These are phyloP conservation scores for Sebastolobus altivelis DNA, from an alignment of 2,797 vertebrate species.

Conservation along the genomic window DNA sequence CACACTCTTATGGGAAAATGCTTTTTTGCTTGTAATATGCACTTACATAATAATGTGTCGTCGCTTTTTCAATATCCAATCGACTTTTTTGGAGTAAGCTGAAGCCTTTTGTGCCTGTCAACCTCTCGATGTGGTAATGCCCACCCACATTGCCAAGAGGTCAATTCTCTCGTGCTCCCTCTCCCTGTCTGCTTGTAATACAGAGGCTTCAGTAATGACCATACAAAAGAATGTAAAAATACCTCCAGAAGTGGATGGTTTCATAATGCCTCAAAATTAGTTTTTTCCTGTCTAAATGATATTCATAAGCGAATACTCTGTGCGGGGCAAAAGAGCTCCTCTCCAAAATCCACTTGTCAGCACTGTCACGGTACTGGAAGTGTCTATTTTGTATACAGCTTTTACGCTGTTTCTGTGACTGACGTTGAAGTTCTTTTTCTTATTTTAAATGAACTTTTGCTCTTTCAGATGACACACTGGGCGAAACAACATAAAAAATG, in stretches of 20 bases:
- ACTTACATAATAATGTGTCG: constrained; percentile 56
- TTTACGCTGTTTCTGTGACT: constrained; percentile 35
- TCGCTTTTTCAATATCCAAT: constrained; percentile 56
- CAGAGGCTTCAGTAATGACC: constrained; percentile 55
- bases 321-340: constrained; percentile 48
- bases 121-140: constrained; percentile 65
- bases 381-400: constrained; percentile 47
- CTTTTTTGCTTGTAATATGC: constrained; percentile 40
- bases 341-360: constrained; percentile 43
- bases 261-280: constrained; percentile 53
- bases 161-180: constrained; percentile 61
- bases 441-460: background rate
- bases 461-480: background rate
- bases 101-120: constrained; percentile 69
- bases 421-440: background rate
- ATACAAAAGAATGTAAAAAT: constrained; percentile 61
- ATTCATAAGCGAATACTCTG: constrained; percentile 41
- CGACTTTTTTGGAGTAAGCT: constrained; percentile 60
- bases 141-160: constrained; percentile 72
- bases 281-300: constrained; percentile 37
- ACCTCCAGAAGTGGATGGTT: constrained; percentile 59
- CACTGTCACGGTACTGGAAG: constrained; percentile 23
- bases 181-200: constrained; percentile 62
- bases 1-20: constrained; percentile 24
- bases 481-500: background rate